Percentiles rank a stretch among this genome's conserved stretches.
Conservation (phyloP, 2,888 invertebrate genomes). For the Saturnia pavonia region DNA sequence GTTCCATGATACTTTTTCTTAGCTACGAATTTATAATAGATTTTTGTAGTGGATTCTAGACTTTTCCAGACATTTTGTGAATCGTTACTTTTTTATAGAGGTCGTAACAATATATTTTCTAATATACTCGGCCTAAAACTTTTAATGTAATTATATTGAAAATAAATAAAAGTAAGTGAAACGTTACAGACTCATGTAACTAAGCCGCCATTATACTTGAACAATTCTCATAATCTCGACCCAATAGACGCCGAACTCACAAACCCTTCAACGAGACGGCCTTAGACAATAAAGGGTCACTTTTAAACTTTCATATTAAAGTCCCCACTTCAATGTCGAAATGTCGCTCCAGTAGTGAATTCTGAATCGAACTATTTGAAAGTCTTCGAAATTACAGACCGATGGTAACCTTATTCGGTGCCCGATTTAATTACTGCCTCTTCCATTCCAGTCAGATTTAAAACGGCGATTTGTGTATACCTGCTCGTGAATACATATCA, state of each 20-base stretch:
- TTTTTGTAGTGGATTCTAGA: too few species aligned
- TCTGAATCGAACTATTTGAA: constrained; percentile 16
- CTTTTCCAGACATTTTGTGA: too few species aligned
- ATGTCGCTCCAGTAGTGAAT: constrained; percentile 17
- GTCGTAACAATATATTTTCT: neutral
- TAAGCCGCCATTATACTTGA: neutral
- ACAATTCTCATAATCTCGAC: constrained; percentile 10
- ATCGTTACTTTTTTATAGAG: too few species aligned
- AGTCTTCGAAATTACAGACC: constrained; percentile 16
- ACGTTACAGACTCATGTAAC: neutral
- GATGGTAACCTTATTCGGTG: constrained; percentile 30
- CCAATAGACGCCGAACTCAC: neutral
- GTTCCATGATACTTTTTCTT: too few species aligned
- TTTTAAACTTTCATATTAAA: constrained; percentile 11
- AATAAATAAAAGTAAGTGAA: constrained; percentile 1
- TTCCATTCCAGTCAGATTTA: constrained; percentile 32
- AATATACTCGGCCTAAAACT: neutral
- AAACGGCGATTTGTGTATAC: constrained; percentile 33
- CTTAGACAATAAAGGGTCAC: constrained; percentile 9
- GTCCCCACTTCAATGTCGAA: constrained; percentile 14
- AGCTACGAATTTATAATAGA: too few species aligned
- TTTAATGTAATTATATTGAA: neutral
- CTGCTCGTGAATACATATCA: constrained; percentile 1
- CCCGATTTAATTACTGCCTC: constrained; percentile 42
- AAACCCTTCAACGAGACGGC: neutral